Base-by-base conservation (phyloP, 2,113 vertebrate genomes). In the Bubo scandiacus region DNA sequence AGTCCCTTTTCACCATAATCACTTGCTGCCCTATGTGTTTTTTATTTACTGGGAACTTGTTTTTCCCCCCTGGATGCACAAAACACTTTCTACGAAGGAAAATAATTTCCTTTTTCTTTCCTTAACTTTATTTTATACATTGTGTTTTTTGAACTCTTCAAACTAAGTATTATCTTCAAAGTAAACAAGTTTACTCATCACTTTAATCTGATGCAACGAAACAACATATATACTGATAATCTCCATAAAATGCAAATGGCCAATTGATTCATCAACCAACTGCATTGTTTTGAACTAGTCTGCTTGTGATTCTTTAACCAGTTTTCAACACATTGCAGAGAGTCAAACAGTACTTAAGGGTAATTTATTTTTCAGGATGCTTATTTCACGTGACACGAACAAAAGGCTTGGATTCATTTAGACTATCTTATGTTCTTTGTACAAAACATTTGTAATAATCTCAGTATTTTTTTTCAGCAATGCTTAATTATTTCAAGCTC, bases 171-270 rank as follows among this genome's bases (percentile, higher is more conserved):
- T 67, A 51, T 62, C 91, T 71, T 70, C 54, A 61, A 79, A 91
- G 68, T n/a, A 78, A 91, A 42, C 22, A 34, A 52, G 25, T 63
- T 74, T 57, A 47, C 54, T 87, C 47, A 38, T 52, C 47, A 47
- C 40, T 92, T 84, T 86, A 75, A 61, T 13, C 75, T 57, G 42
- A 78, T 36, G 42, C 26, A 73, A 38, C 18, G 63, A 81, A 95
- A 83, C 15, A 27, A 72, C 51, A 36, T 4, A 43, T 12, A 55
- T 11, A 71, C 51, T 38, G 67, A 86, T 52, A 71, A 85, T 54
- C 49, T 81, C 75, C 65, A 54, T 72, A 68, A 75, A 88, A 95
- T 81, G 47, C 81, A 91, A 94, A 79, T 25, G 49, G 18, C 40
- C 70, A 54, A 55, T 30, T 29, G 4, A 95, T 79, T 89, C 88